Conservation (phyloP, 1,140 invertebrate genomes). For the Hyphantria cunea region DNA sequence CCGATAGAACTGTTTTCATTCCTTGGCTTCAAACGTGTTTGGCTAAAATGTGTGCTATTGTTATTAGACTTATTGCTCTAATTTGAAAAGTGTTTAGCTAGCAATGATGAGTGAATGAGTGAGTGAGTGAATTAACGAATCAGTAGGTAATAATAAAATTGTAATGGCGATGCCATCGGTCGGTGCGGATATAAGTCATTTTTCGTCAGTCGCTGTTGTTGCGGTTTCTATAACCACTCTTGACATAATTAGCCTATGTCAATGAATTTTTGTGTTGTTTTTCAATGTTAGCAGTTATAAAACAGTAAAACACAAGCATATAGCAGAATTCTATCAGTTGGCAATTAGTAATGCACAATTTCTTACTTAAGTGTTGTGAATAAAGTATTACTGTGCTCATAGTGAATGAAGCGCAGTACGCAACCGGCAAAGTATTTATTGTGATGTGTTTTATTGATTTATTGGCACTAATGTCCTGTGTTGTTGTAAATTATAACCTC, state of each 20-base stretch:
- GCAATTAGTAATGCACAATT: conserved; percentile 52
- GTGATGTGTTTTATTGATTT: conserved; percentile 50
- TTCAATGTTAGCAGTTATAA: too few species aligned
- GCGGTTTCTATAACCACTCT: neutral
- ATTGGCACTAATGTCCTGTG: conserved; percentile 56
- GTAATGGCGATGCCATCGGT: conserved; percentile 40
- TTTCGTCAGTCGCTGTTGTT: neutral
- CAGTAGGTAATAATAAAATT: conserved; percentile 27
- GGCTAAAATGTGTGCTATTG: conserved; percentile 42
- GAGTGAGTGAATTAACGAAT: conserved; percentile 28
- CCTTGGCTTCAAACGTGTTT: conserved; percentile 18
- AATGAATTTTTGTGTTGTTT: too few species aligned
- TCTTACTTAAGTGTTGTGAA: conserved; percentile 58
- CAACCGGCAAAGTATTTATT: conserved; percentile 32
- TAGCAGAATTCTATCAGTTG: conserved; percentile 9
- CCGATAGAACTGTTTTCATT: conserved; percentile 43
- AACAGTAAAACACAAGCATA: neutral
- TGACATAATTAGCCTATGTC: too few species aligned
- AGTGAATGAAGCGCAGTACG: conserved; percentile 35
- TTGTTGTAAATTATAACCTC: conserved; percentile 74
- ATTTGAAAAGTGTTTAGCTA: conserved; percentile 16
- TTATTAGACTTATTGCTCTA: conserved; percentile 16
- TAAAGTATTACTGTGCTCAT: conserved; percentile 39
- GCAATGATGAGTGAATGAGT: conserved; percentile 26
- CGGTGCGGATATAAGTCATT: conserved; percentile 33